A percentile compares a stretch with the other conserved stretches of the same genome.
phyloP scores from a whole-genome alignment of 1,140 invertebrate species.

The Melitaea cinxia region DNA sequence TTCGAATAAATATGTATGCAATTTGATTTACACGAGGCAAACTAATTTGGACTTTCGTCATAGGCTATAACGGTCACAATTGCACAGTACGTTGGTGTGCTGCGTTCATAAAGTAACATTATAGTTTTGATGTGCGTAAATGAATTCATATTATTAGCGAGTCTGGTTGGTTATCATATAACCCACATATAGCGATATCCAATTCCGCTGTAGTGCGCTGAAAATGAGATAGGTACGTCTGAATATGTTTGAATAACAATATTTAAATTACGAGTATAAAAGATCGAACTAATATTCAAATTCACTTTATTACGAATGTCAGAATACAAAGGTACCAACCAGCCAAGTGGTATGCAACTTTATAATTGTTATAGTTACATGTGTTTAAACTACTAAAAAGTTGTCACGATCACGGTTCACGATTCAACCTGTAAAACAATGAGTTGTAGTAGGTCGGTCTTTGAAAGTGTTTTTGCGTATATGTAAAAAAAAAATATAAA shows the following conservation, averaged over 20 bases:
- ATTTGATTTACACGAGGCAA: not conserved
- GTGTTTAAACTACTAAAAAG: too few species aligned
- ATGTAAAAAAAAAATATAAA: too few species aligned
- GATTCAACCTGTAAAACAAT: too few species aligned
- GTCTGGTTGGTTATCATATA: constrained; percentile 47
- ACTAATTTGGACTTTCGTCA: not conserved
- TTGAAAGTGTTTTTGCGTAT: too few species aligned
- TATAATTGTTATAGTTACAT: too few species aligned
- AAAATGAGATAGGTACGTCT: constrained; percentile 34
- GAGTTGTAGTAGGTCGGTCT: too few species aligned
- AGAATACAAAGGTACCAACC: too few species aligned
- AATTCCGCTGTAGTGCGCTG: constrained; percentile 44
- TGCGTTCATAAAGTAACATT: constrained; percentile 26
- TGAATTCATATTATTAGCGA: constrained; percentile 41
- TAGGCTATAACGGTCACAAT: constrained; percentile 1
- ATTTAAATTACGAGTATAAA: not conserved
- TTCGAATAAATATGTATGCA: constrained; percentile 16
- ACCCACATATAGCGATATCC: constrained; percentile 52
- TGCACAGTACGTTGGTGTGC: constrained; percentile 4
- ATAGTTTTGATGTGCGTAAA: constrained; percentile 32
- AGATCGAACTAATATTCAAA: not conserved
- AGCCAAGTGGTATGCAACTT: too few species aligned
- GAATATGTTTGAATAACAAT: constrained; percentile 12
- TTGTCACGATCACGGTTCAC: too few species aligned
- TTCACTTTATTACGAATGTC: too few species aligned